phyloP scores from a whole-genome alignment of 2,113 vertebrate genomes.

The Anoplopoma fimbria region DNA sequence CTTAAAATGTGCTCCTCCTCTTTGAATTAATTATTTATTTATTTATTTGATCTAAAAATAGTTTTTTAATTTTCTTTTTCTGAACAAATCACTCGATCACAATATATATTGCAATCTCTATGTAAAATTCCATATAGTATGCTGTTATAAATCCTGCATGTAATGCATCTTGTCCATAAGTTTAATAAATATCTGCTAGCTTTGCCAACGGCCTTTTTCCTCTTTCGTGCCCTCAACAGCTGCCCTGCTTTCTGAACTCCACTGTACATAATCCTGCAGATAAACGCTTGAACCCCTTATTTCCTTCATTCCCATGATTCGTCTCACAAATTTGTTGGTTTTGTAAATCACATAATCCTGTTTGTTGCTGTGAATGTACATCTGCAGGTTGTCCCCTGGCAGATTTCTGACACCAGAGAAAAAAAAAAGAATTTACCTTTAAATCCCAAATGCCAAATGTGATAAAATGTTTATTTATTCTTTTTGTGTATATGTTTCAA shows the following conservation, averaged over 20 bases:
- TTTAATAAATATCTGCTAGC: slow-evolving; percentile 2
- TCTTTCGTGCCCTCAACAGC: slow-evolving; percentile 5
- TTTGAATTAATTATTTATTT: background rate
- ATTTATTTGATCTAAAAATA: background rate
- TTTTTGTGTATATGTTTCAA: background rate
- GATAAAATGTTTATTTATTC: background rate
- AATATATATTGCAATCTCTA: background rate
- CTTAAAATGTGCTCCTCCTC: background rate
- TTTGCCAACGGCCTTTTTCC: slow-evolving; percentile 14
- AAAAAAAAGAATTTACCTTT: background rate
- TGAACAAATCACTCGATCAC: background rate
- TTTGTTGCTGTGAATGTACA: background rate
- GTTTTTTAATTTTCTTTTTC: background rate
- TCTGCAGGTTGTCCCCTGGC: background rate
- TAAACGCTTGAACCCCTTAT: background rate
- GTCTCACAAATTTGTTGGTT: background rate
- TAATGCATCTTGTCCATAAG: background rate
- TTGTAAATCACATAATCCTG: background rate
- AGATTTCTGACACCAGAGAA: background rate
- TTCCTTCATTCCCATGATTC: background rate
- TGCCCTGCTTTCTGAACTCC: slow-evolving; percentile 13
- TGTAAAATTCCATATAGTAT: background rate
- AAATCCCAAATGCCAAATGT: background rate
- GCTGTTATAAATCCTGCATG: background rate
- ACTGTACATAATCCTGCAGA: slow-evolving; percentile 8